Conservation (phyloP, 2,797 vertebrate genomes). For the Argya squamiceps region DNA sequence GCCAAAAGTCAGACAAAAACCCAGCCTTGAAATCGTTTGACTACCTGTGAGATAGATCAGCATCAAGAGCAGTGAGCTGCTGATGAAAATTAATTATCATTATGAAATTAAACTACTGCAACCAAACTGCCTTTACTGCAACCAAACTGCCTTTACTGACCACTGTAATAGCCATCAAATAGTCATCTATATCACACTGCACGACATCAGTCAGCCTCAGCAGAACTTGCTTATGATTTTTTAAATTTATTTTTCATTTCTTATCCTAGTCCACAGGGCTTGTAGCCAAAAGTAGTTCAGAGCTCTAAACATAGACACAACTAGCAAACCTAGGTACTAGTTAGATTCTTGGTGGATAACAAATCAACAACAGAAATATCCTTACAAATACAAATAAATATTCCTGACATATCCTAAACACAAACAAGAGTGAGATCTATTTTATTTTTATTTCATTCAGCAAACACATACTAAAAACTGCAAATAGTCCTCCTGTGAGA, state of each 20-base stretch:
- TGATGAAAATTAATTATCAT: not conserved
- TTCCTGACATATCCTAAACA: not conserved
- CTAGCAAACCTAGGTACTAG: not conserved
- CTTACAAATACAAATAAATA: not conserved
- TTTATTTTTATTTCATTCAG: not conserved
- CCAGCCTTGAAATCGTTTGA: not conserved
- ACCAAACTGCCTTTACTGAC: not conserved
- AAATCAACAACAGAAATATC: not conserved
- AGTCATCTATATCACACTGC: not conserved
- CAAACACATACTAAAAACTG: not conserved
- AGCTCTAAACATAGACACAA: not conserved
- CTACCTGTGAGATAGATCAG: not conserved
- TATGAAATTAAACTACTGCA: not conserved
- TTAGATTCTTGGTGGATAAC: not conserved
- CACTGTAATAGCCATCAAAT: not conserved
- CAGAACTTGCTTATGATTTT: not conserved
- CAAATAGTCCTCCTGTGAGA: not conserved
- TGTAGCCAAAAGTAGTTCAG: not conserved
- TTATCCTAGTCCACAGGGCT: not conserved
- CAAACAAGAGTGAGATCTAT: not conserved
- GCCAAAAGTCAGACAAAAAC: not conserved
- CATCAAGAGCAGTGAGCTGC: accelerated
- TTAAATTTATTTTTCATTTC: not conserved
- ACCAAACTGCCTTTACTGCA: not conserved
- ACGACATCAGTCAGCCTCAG: not conserved